Evolutionary conservation across 1,140 invertebrate species (phyloP).

Genomic region (Nylanderia fulva): DNA sequence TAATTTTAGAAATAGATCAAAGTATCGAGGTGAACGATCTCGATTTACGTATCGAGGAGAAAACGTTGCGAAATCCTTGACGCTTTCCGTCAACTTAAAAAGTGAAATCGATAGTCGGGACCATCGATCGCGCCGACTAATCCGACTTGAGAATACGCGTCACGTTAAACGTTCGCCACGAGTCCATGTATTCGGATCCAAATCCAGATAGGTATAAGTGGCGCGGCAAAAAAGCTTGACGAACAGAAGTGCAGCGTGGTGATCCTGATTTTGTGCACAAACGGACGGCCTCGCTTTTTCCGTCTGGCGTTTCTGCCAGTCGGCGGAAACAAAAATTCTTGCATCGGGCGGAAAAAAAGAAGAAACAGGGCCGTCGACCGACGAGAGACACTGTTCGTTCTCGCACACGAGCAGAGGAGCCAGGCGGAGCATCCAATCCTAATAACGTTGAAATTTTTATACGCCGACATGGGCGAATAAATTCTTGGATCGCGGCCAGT

Average conservation of each 20-base stretch:
- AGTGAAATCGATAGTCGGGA: constrained; percentile 11
- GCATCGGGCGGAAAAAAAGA: not conserved
- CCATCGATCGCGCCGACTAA: constrained; percentile 42
- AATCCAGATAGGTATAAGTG: constrained; percentile 51
- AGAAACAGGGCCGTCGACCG: not conserved
- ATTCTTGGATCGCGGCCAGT: constrained; percentile 71
- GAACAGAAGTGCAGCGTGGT: constrained; percentile 28
- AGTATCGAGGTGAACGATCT: not conserved
- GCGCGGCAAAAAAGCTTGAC: not conserved
- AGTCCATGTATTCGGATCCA: constrained; percentile 26
- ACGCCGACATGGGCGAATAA: constrained; percentile 67
- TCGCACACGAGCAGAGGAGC: constrained; percentile 12
- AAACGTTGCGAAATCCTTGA: not conserved
- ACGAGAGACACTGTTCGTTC: constrained; percentile 35
- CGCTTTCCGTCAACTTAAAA: constrained; percentile 17
- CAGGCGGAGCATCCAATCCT: constrained; percentile 63
- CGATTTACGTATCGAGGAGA: not conserved
- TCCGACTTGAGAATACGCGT: constrained; percentile 50
- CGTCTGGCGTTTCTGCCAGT: constrained; percentile 16
- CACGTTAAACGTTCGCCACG: constrained; percentile 34
- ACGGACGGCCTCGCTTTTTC: constrained; percentile 17
- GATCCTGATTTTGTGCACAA: constrained; percentile 44
- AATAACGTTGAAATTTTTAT: constrained; percentile 79
- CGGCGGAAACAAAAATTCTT: not conserved
- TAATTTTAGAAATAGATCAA: not conserved